Base-by-base conservation (phyloP, 2,113 vertebrate species). In the Notarius lentiginosus region DNA sequence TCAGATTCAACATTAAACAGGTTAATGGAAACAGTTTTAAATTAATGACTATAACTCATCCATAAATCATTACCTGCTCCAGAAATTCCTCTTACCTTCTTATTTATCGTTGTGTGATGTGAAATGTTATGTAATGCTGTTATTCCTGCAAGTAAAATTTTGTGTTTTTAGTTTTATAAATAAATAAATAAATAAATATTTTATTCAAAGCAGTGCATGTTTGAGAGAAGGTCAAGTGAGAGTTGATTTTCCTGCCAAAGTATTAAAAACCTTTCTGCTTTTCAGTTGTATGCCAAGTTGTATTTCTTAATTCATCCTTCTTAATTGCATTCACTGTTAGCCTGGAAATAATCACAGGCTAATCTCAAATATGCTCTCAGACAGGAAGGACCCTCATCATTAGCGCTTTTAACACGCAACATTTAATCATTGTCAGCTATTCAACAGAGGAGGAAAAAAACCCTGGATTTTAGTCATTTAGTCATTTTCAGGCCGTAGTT, bases 381-480 rank as follows among this genome's bases (percentile, higher is more conserved):
- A 60, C 66, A 27, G 88, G 65, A 65, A 82, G 60, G 55, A 15
- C 18, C 58, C 61, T 66, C 80, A 55, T 89, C 76, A 81, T 81
- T 30, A 75, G 82, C 66, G 87, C 49, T 84, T 85, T 82, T 87
- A 66, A 27, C 27, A 79, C 30, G 47, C 85, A 85, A 83, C 87
- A 83, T 84, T 85, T 88, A 87, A 87, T 88, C 86, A 85, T 79
- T 73, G 81, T 84, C 49, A 75, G 73, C 77, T 58, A 55, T 51
- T 75, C 84, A 89, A 58, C 41, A 81, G 79, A 81, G 56, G 27
- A 27, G n/a, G 27, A 41, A 34, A 72, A 60, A 80, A 80, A 79
- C 47, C 6, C 56, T 1, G 18, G 47, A 81, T 81, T 79, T 79
- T 34, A 79, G 27, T 79, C 75, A 77, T 77, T 56, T 79, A 79